Evolutionary conservation across 2,888 invertebrate genomes (phyloP), one percentile per base, ranked within the genome.

Genomic region (Adela reaumurella): DNA sequence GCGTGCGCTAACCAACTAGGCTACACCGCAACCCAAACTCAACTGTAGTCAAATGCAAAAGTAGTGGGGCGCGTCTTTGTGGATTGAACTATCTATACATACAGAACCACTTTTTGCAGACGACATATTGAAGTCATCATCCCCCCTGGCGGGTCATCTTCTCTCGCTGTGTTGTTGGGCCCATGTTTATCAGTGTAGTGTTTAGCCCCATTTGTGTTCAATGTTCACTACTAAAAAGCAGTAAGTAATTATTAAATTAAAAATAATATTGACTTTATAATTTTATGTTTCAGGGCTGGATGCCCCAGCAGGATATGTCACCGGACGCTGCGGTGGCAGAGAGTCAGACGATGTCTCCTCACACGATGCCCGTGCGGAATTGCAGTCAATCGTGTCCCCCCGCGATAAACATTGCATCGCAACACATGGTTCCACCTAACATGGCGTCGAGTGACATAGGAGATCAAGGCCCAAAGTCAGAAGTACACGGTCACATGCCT

Each of bases 401-500:
- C 2, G 45, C 41, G 8, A 45, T 47, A 28, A 68, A 64, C 53
- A 52, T 63, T 5, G 51, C 62, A 16, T 48, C 58, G 29, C 70
- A 64, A 55, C 67, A 66, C 55, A 8, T 24, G 24, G 5, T 24
- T 8, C 5, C 8, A 4, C 4, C 24, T 8, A 65, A 62, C 54
- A 56, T 64, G 16, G 19, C 19, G 50, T 47, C 62, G 3, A 67
- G 62, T 52, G 49, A 24, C 61, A 46, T 53, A 59, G 17, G 43
- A 67, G 63, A 56, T 19, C 72, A 73, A 28, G 55, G 53, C 28
- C 71, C 72, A 46, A 76, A 74, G 59, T 70, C 66, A 53, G 74
- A 76, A 52, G 60, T 65, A 1, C 70, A 67, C 46, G 62, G 73
- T 20, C 76, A 74, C 57, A 68, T 68, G 53, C 68, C 43, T 11